Conservation (phyloP, 2,797 vertebrate species). For the Amblyopsis hoosieri region DNA sequence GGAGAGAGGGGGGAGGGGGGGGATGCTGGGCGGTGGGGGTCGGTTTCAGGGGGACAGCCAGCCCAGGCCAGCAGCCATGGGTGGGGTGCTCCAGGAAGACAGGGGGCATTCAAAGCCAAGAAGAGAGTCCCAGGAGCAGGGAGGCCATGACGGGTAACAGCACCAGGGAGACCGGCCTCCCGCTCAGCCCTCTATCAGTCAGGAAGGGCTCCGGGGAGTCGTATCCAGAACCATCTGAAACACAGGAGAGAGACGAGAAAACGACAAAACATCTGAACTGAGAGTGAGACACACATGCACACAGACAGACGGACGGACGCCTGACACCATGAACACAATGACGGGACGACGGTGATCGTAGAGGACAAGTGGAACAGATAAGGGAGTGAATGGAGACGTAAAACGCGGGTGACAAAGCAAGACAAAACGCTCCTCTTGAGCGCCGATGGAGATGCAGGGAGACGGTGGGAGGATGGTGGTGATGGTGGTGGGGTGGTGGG, state of each 20-base stretch:
- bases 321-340: conserved; percentile 21
- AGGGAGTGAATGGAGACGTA: background rate
- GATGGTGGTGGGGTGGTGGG: conserved; percentile 50
- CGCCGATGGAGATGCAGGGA: conserved; percentile 42
- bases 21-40: conserved; percentile 74
- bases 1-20: conserved; percentile 33
- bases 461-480: conserved; percentile 43
- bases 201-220: conserved; percentile 95
- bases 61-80: conserved; percentile 64
- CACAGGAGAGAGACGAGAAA: conserved; percentile 51
- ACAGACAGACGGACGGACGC: background rate
- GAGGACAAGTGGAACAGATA: conserved; percentile 44
- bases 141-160: conserved; percentile 53
- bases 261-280: conserved; percentile 66
- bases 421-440: conserved; percentile 51
- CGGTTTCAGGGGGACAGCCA: conserved; percentile 68
- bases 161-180: conserved; percentile 52
- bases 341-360: too few relatives aligned
- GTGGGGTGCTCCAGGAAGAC: conserved; percentile 53
- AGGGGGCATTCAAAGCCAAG: conserved; percentile 64
- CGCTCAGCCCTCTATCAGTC: conserved; percentile 87
- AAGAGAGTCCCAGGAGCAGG: conserved; percentile 64
- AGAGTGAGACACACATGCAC: conserved; percentile 38
- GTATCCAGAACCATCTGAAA: conserved; percentile 90
- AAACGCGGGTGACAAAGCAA: conserved; percentile 37